These are phyloP conservation scores for Sylvicapra grimmia DNA, from an alignment of 2,113 vertebrate species.

Conservation along the genomic window DNA sequence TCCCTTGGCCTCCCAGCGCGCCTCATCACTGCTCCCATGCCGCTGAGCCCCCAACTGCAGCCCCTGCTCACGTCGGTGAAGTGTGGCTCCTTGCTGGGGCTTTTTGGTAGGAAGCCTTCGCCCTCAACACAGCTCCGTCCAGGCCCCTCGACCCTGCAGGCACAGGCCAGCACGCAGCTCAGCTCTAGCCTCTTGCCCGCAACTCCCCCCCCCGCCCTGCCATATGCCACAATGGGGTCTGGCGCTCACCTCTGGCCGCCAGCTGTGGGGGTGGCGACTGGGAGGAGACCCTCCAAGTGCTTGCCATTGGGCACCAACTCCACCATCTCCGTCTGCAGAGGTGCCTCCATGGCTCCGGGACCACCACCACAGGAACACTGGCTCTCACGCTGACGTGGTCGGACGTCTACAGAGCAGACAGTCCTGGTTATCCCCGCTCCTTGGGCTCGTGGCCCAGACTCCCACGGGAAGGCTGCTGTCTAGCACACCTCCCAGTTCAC, in stretches of 20 bases:
- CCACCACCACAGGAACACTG: not conserved
- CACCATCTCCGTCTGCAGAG: slow-evolving; percentile 81
- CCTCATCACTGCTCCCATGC: not conserved
- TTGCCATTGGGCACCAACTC: slow-evolving; percentile 84
- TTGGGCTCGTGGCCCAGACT: not conserved
- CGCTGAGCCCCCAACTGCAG: not conserved
- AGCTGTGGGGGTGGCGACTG: not conserved
- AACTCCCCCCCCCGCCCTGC: not conserved
- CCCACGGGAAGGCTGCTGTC: not conserved
- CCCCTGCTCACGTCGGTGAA: slow-evolving; percentile 89
- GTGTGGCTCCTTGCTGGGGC: slow-evolving; percentile 84
- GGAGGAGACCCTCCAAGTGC: slow-evolving; percentile 37
- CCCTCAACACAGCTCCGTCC: slow-evolving; percentile 79
- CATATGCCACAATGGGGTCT: not conserved
- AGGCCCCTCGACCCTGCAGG: slow-evolving; percentile 84
- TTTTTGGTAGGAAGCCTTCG: slow-evolving; percentile 87
- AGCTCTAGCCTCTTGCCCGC: not conserved
- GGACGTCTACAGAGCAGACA: not conserved
- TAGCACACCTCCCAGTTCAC: not conserved
- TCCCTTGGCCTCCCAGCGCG: not conserved
- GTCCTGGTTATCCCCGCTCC: not conserved
- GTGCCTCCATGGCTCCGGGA: slow-evolving; percentile 36
- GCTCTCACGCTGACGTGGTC: not conserved
- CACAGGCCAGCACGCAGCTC: not conserved
- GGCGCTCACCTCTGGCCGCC: slow-evolving; percentile 71